Base-by-base conservation (phyloP, 2,113 vertebrate genomes). In the Raja brachyura region DNA sequence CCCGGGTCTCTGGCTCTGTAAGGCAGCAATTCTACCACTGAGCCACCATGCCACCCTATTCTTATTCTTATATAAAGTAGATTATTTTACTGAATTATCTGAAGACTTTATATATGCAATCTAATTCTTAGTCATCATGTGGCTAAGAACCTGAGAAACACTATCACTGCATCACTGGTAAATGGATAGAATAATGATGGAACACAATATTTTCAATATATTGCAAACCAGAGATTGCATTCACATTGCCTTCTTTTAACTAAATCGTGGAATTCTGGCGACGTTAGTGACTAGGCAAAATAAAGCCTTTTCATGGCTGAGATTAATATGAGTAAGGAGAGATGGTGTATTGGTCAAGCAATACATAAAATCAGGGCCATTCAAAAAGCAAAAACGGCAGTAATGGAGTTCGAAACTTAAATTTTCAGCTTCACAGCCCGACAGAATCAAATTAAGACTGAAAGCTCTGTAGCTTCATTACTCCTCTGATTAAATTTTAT, bases 391-490 rank as follows among this genome's bases (percentile, higher is more conserved):
- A 68, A 92, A 92, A 73, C 73, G 68, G 28, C 33, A 66, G 54
- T 70, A 31, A 74, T 70, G 33, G 90, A 66, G 63, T 92, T 68
- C 8, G 68, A 92, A 92, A 74, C 68, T 92, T 70, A 92, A 73
- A 92, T 92, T 88, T 92, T 54, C 68, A 92, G 90, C 90, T 74
- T 16, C 66, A 74, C 20, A 92, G 66, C 90, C 90, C 39, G 31
- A 92, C 66, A 39, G 90, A 73, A 92, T 48, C 66, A 9, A 92
- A 92, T 92, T 92, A 92, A 92, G 68, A 33, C 68, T 92, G 90
- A 92, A 73, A 92, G 66, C 68, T 73, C 68, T 92, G 66, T 25
- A 73, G 90, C 90, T 73, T 54, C 90, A 92, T 92, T 92, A 92
- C 90, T 73, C 66, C 39, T 92, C 68, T 92, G 68, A 92, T 92